These are phyloP conservation scores for Turritopsis rubra DNA, from an alignment of 30 jellyfish, hydroid and myxozoan species.

Conservation along the genomic window DNA sequence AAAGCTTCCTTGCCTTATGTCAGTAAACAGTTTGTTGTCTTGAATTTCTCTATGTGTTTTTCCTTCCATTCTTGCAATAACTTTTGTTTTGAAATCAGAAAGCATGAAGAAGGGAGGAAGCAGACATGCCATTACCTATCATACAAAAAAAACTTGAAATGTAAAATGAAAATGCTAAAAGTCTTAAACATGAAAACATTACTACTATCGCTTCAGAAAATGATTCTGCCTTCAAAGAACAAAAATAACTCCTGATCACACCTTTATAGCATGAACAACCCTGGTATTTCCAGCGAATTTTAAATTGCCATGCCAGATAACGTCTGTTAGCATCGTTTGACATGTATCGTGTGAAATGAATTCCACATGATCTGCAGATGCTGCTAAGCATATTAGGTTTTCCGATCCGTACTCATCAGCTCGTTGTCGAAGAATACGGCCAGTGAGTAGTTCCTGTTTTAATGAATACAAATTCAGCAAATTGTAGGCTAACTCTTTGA, in stretches of 20 bases:
- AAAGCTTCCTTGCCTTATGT: neutral
- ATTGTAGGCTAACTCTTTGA: neutral
- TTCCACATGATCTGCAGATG: slow-evolving; percentile 2
- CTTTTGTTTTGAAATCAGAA: neutral
- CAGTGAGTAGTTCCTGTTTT: neutral
- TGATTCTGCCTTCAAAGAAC: neutral
- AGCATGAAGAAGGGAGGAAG: neutral
- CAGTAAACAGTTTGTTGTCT: neutral
- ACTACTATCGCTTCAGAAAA: too few relatives aligned
- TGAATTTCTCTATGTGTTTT: neutral
- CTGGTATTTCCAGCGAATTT: slow-evolving; percentile 4
- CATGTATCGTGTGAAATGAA: slow-evolving; percentile 9
- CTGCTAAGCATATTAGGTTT: neutral
- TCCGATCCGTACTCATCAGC: neutral
- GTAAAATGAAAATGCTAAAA: neutral
- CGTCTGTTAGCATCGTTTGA: slow-evolving; percentile 5
- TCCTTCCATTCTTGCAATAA: neutral
- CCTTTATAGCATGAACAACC: neutral
- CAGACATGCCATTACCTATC: neutral
- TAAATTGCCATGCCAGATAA: slow-evolving; percentile 3
- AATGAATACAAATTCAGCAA: neutral
- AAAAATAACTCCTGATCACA: neutral
- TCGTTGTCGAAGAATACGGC: neutral
- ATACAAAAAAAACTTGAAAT: neutral
- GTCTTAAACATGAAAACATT: too few relatives aligned